phyloP scores from a whole-genome alignment of 2,888 invertebrate genomes.

The Baccha elongata region DNA sequence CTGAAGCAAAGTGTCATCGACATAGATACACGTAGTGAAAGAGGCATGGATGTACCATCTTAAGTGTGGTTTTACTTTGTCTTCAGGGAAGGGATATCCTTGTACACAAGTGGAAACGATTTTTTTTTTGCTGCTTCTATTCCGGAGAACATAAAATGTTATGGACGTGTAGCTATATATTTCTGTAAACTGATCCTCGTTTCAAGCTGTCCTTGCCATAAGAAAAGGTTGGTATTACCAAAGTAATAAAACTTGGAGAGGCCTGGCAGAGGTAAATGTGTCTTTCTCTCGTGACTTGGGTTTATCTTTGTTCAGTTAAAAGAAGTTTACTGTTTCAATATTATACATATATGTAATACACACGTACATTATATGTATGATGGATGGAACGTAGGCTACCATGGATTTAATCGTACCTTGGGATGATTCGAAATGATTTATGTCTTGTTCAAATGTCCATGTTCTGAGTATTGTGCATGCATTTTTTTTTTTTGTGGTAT shows the following conservation, averaged over 20 bases:
- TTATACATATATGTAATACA: not conserved
- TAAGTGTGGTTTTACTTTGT: slow-evolving; percentile 14
- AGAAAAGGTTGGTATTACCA: not conserved
- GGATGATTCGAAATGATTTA: slow-evolving; percentile 10
- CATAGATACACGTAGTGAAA: not conserved
- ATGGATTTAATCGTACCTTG: not conserved
- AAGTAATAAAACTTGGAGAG: slow-evolving; percentile 11
- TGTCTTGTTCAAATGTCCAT: slow-evolving; percentile 9
- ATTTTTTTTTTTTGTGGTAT: not conserved
- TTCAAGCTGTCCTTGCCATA: slow-evolving; percentile 22
- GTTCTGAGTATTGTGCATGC: not conserved
- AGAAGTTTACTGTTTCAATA: slow-evolving; percentile 9
- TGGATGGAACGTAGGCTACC: not conserved
- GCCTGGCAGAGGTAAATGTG: slow-evolving; percentile 11
- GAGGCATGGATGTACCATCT: slow-evolving; percentile 11
- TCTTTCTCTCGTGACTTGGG: slow-evolving; percentile 14
- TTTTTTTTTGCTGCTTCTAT: slow-evolving; percentile 1
- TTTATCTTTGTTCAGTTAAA: slow-evolving; percentile 15
- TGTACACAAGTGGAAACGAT: slow-evolving; percentile 21
- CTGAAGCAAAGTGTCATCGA: slow-evolving; percentile 7
- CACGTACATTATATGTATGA: not conserved
- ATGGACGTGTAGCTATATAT: not conserved
- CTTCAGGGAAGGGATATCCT: not conserved
- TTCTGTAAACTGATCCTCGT: slow-evolving; percentile 7
- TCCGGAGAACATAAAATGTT: slow-evolving; percentile 21